phyloP scores from a whole-genome alignment of 1,140 invertebrate genomes.

The Pogonognathellus flavescens region DNA sequence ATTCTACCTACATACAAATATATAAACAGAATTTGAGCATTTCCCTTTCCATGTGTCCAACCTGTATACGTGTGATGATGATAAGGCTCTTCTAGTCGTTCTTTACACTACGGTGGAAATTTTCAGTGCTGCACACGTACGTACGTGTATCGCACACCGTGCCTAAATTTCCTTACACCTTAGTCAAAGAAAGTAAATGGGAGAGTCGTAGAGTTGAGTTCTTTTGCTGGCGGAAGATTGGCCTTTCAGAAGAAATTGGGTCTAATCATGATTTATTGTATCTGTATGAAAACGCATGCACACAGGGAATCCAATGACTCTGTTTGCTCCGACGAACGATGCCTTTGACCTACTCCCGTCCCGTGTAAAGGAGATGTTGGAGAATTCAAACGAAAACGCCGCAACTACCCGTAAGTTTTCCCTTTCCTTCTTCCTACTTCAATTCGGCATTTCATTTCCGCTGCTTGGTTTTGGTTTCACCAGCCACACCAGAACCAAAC shows the following conservation, averaged over 20 bases:
- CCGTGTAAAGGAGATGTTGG: conserved; percentile 61
- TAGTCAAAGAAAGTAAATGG: neutral
- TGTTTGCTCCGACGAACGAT: conserved; percentile 67
- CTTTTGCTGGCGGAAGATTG: conserved; percentile 21
- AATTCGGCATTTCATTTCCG: conserved; percentile 35
- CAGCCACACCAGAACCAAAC: neutral
- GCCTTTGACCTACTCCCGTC: conserved; percentile 65
- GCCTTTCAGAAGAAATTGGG: conserved; percentile 46
- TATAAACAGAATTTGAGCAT: too few relatives aligned
- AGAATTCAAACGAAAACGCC: conserved; percentile 56
- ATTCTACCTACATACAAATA: too few relatives aligned
- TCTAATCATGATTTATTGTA: conserved; percentile 59
- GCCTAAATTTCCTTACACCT: neutral
- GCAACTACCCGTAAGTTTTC: conserved; percentile 59
- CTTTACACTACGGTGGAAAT: too few relatives aligned
- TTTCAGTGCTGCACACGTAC: neutral
- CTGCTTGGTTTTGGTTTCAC: conserved; percentile 13
- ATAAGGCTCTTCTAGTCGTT: too few relatives aligned
- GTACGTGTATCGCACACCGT: neutral
- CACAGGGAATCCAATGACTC: conserved; percentile 66
- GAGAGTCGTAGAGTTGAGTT: neutral
- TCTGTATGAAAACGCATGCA: conserved; percentile 44
- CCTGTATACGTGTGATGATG: too few relatives aligned
- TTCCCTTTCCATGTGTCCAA: too few relatives aligned
- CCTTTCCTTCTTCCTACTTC: neutral